These are phyloP conservation scores for Camponotus pennsylvanicus DNA, from an alignment of 1,140 invertebrate species.

Conservation along the genomic window DNA sequence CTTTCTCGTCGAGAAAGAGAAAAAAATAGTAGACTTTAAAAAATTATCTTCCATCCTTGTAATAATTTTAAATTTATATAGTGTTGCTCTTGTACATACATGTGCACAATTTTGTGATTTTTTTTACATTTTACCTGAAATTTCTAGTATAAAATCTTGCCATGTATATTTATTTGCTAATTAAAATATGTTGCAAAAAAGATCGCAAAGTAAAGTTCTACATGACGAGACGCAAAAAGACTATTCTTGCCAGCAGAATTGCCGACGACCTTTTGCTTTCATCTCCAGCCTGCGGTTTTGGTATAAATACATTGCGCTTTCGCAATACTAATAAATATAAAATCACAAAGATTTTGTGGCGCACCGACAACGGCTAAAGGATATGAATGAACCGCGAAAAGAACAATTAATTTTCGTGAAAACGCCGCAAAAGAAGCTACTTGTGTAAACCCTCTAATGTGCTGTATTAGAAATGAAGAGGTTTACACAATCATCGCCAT, in stretches of 20 bases:
- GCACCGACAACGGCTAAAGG: too few relatives aligned
- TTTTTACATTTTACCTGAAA: not conserved
- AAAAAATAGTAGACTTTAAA: not conserved
- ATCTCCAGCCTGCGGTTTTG: not conserved
- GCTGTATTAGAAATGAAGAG: constrained; percentile 72
- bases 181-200: constrained; percentile 30
- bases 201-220: not conserved
- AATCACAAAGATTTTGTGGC: constrained; percentile 20
- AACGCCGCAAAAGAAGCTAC: constrained; percentile 55
- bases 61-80: not conserved
- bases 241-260: not conserved
- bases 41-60: not conserved
- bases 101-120: not conserved
- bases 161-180: not conserved
- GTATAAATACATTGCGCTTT: constrained; percentile 12
- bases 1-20: not conserved
- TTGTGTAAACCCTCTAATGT: constrained; percentile 70
- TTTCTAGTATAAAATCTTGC: not conserved
- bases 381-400: constrained; percentile 41
- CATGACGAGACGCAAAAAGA: not conserved
- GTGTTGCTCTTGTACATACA: not conserved
- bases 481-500: constrained; percentile 71
- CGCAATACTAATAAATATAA: constrained; percentile 7
- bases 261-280: not conserved
- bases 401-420: constrained; percentile 70